Evolutionary conservation across 2,113 vertebrate species (phyloP), one percentile per base, ranked within the genome.

Genomic region (Sylvietta virens): DNA sequence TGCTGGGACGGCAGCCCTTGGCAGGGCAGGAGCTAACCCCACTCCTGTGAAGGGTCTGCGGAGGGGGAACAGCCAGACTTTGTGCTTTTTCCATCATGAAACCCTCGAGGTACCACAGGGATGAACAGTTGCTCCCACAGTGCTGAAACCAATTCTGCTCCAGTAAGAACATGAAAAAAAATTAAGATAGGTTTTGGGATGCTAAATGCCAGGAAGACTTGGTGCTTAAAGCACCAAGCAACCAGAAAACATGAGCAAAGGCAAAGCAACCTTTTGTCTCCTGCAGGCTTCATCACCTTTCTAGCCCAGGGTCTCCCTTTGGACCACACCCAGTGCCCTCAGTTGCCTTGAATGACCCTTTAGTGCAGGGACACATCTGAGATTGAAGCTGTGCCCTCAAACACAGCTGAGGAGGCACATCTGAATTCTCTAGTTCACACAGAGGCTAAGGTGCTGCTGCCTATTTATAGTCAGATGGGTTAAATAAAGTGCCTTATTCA

Each of bases 401-500:
- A 37, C 33, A 4, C 30, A 88, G 69, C 53, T 78, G 81, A 91
- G 61, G 53, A 79, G 72, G 35, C 17, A 40, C 42, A 27, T 51
- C 72, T 92, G 64, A 91, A 65, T 72, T 88, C 86, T 37, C 60
- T 62, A 37, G 90, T 72, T 92, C 90, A 92, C 23, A 6, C 3
- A 58, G 20, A 80, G 65, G 65, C 65, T 76, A 90, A 94, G 95
- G 84, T 94, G 86, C 76, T 20, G 39, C 62, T 80, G 54, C 57
- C 83, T 96, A 96, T 96, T 94, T 94, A 92, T 96, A 96, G 81
- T 42, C 26, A 77, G 30, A 81, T 92, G 94, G 78, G 94, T 95
- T 94, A 95, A 95, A 94, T 94, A 90, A 89, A 96, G 74, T 92
- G 78, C 45, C 64, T 89, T 92, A 92, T 96, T 95, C 83, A 85